Base-by-base conservation (phyloP, 2,888 invertebrate genomes). In the Athalia rosae region DNA sequence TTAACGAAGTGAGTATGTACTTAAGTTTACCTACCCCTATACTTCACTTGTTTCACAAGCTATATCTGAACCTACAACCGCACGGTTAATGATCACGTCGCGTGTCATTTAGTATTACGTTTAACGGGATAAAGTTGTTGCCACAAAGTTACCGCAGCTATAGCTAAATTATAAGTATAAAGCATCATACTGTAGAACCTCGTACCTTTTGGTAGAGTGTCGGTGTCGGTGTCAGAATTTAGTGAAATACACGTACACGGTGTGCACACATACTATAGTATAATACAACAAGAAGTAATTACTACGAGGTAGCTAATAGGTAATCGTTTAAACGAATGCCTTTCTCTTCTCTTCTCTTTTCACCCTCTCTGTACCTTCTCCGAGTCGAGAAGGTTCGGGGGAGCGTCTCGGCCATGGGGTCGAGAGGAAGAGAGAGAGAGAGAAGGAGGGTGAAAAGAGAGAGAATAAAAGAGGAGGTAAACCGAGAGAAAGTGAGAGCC, bases 271-370 rank as follows among this genome's bases (percentile, higher is more conserved):
- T 28, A 2, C n/a, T 28, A 28, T 28, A 28, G 28, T 28, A 28
- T 45, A 45, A 43, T 45, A 58, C 56, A 71, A 45, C 58, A 45
- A 71, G 71, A 47, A 58, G 71, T 58, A 58, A 71, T 71, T 71
- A 58, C 71, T 7, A 45, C 56, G n/a, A 41, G 71, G 43, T n/a
- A 43, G 58, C 56, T 71, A 71, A 71, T 71, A 58, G 71, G 58
- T 71, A 71, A 71, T 56, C 71, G 71, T 58, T 71, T 58, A 71
- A 71, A 71, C 71, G 71, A 71, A 71, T 71, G 50, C 71, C 43
- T 45, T 28, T 28, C 28, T 28, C 28, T 28, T 28, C 28, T 28
- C 28, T 28, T 28, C 28, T 28, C 28, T 28, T 28, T 28, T 28
- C 28, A 28, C 28, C 28, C 28, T 28, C 28, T 28, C 2, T 28